Conservation (phyloP, 2,113 vertebrate genomes). For the Cromileptes altivelis region DNA sequence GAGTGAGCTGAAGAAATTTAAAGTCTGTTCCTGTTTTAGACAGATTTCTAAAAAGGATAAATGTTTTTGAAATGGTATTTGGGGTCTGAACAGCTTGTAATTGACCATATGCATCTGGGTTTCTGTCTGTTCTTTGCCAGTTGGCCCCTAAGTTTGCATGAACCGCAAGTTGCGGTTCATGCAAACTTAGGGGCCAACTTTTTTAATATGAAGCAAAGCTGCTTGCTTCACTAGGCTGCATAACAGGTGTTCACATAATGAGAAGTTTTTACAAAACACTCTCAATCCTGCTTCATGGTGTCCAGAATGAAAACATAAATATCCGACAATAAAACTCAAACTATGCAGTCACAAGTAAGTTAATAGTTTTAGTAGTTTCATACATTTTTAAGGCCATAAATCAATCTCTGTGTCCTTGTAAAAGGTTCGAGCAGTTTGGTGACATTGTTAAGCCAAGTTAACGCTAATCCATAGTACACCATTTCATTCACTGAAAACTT, state of each 20-base stretch:
- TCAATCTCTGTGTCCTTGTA: not conserved
- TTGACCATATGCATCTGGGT: not conserved
- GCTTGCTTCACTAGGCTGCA: too few relatives aligned
- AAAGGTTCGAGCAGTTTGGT: not conserved
- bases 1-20: not conserved
- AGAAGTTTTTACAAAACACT: not conserved
- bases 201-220: too few relatives aligned
- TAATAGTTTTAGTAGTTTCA: too few relatives aligned
- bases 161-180: too few relatives aligned
- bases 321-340: not conserved
- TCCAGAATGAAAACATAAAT: not conserved
- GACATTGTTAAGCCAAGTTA: too few relatives aligned
- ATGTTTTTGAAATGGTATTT: constrained; percentile 6
- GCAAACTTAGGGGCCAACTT: too few relatives aligned
- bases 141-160: too few relatives aligned
- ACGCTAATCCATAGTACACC: not conserved
- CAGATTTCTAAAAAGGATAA: not conserved
- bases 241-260: not conserved
- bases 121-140: not conserved
- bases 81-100: not conserved
- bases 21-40: not conserved
- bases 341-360: not conserved
- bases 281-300: not conserved
- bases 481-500: constrained; percentile 3
- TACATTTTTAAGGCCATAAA: not conserved